These are phyloP conservation scores for Boulengeromyrus knoepffleri DNA, from an alignment of 2,113 vertebrate species.

Conservation along the genomic window DNA sequence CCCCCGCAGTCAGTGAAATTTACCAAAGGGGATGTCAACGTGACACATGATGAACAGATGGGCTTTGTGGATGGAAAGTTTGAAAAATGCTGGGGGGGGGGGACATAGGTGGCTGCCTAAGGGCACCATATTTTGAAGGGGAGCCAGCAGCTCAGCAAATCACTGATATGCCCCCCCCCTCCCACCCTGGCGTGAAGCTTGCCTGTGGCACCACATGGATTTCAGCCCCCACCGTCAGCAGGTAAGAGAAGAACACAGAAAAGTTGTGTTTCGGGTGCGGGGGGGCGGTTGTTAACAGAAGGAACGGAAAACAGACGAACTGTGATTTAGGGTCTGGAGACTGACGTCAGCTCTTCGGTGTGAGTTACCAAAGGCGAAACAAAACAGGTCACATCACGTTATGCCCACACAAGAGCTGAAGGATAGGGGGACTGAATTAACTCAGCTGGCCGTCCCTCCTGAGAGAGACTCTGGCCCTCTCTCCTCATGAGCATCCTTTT, in stretches of 20 bases:
- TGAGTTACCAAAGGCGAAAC: not conserved
- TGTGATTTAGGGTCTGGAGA: not conserved
- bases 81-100: not conserved
- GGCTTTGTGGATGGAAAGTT: not conserved
- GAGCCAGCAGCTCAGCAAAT: not conserved
- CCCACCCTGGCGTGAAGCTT: not conserved
- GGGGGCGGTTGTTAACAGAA: not conserved
- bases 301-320: not conserved
- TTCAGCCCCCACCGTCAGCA: not conserved
- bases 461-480: not conserved
- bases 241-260: not conserved
- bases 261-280: not conserved
- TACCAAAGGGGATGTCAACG: not conserved
- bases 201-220: not conserved
- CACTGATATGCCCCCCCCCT: not conserved
- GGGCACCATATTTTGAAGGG: not conserved
- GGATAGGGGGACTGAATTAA: not conserved
- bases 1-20: not conserved
- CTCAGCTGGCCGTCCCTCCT: not conserved
- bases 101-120: not conserved
- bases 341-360: not conserved
- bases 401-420: not conserved
- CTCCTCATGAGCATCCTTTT: not conserved
- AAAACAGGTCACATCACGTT: not conserved
- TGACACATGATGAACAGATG: not conserved